Percentiles rank a stretch among this genome's conserved stretches.
These are phyloP conservation scores for Helicoverpa zea DNA, from an alignment of 1,140 invertebrate genomes.

Conservation along the genomic window DNA sequence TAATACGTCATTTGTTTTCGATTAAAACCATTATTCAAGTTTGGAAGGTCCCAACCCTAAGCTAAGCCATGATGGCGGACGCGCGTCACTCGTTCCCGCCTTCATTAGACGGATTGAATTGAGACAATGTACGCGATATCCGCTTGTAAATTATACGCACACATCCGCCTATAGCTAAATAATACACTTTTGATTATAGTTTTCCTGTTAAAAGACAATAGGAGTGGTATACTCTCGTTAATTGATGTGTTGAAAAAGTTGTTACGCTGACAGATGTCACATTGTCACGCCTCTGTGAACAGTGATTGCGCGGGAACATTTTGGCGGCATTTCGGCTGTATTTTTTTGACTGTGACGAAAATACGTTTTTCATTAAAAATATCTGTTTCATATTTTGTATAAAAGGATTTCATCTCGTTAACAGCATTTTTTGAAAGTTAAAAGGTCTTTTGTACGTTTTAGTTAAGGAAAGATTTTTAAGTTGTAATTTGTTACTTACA, in stretches of 20 bases:
- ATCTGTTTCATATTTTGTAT: background rate
- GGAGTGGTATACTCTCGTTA: conserved; percentile 19
- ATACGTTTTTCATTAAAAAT: background rate
- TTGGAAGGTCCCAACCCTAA: conserved; percentile 54
- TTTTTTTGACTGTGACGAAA: background rate
- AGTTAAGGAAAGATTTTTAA: no score
- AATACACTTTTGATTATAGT: conserved; percentile 48
- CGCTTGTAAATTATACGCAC: conserved; percentile 56
- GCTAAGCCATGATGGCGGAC: conserved; percentile 56
- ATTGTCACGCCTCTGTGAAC: conserved; percentile 24
- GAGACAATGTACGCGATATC: conserved; percentile 62
- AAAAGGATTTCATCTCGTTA: no score
- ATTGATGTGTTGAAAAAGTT: conserved; percentile 23
- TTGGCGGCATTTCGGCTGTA: conserved; percentile 1
- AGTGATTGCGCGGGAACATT: conserved; percentile 22
- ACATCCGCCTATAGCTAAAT: conserved; percentile 50
- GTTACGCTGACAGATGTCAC: conserved; percentile 24
- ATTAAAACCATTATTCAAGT: background rate
- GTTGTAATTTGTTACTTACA: no score
- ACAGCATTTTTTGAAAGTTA: no score
- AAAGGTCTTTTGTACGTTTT: no score
- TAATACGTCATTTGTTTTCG: background rate
- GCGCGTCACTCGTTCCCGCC: conserved; percentile 61
- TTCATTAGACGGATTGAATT: conserved; percentile 66
- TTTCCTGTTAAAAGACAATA: conserved; percentile 43